Evolutionary conservation across 92 coral and sea anemone species (phyloP), one percentile per base, ranked within the genome.

Genomic region (Anthopleura xanthogrammica): DNA sequence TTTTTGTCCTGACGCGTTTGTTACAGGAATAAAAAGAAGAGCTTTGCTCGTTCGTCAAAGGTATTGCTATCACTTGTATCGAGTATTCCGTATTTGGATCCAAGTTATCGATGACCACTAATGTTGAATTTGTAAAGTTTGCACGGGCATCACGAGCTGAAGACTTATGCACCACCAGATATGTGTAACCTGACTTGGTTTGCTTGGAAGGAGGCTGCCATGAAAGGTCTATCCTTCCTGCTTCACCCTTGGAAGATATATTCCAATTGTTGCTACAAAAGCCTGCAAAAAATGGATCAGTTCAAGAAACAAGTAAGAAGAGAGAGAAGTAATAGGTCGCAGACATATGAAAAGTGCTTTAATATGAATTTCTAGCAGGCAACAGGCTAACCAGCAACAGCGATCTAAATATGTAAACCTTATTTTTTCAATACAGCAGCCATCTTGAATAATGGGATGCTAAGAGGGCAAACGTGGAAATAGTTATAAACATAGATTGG

Each of bases 31-130:
- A 48, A 52, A 73, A 52, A 16, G 50, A 52, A n/a, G 20, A 16
- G 76, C 48, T 48, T 5, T 20, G 24, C 19, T 66, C 41, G 19
- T 14, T 5, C 3, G 24, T 17, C 56, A 40, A 20, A 12, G 83
- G 83, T 13, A 80, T 55, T 17, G 83, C 83, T 12, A 80, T 23
- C 58, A 80, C 83, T 22, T 48, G 76, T 14, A 62, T 74, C 46
- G 77, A 40, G 60, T 80, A 80, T 20, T 41, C 72, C 22, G 76
- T 80, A 19, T 36, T 41, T 36, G 57, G 62, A 62, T 64, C 76
- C 46, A 80, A 64, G 58, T 80, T 41, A 12, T 80, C 66, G 52
- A 80, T 43, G 41, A 1, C 22, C 41, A 80, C 83, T 60, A 76
- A 64, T 17, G 83, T 64, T 29, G 57, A 64, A n/a, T 16, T 64